A percentile compares a stretch with the other conserved stretches of the same genome.
Evolutionary conservation across 1,140 invertebrate genomes (phyloP).

Genomic region (Hylyphantes graminicola): DNA sequence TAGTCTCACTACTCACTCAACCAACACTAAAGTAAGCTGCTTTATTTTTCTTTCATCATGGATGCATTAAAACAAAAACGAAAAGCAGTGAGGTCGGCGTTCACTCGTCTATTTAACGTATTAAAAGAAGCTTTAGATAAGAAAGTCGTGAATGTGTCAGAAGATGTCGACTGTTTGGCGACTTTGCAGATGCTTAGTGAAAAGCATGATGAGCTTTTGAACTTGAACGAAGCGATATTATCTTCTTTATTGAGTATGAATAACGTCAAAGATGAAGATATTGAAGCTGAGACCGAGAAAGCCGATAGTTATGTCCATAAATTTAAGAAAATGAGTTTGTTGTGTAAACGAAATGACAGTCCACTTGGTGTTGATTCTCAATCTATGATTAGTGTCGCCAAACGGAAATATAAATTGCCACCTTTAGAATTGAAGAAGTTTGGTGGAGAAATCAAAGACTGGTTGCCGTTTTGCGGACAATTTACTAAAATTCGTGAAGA

Average conservation of each 20-base stretch:
- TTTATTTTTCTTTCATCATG: no score
- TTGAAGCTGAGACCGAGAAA: neutral
- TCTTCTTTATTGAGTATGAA: neutral
- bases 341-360: neutral
- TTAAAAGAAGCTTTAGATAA: no score
- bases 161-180: no score
- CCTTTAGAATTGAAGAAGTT: slow-evolving; percentile 12
- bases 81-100: no score
- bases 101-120: no score
- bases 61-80: no score
- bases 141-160: no score
- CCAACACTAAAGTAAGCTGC: no score
- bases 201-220: no score
- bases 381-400: neutral
- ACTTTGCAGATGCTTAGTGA: no score
- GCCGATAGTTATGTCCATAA: neutral
- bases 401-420: neutral
- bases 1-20: no score
- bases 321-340: neutral
- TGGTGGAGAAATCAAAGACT: slow-evolving; percentile 18
- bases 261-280: neutral
- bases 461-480: slow-evolving; percentile 17
- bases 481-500: neutral
- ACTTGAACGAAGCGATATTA: neutral
- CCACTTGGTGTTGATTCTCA: neutral